phyloP scores from a whole-genome alignment of 37 sponge, comb jelly and placozoan genomes.

The Oopsacas minuta region DNA sequence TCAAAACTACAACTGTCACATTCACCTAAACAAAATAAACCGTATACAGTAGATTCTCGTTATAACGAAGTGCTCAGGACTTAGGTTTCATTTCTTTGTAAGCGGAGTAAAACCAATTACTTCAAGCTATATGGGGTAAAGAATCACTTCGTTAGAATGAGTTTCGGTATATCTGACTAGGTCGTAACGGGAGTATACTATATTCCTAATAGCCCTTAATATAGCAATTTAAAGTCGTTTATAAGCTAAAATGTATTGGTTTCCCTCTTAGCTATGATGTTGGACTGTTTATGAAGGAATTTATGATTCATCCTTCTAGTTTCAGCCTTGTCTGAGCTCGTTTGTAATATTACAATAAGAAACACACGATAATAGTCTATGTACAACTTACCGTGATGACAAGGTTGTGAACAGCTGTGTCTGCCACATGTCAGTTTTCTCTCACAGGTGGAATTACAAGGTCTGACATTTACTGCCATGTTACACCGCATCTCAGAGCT shows the following conservation, averaged over 20 bases:
- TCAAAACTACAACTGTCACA: slow-evolving; percentile 6
- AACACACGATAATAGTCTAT: too few species aligned
- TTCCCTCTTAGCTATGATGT: not conserved
- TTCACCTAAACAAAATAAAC: not conserved
- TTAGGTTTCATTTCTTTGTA: too few species aligned
- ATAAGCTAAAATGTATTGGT: not conserved
- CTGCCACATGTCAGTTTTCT: not conserved
- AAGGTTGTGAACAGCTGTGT: not conserved
- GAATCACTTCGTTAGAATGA: not conserved
- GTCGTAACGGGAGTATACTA: too few species aligned
- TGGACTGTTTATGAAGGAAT: not conserved
- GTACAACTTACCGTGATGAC: not conserved
- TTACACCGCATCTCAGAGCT: not conserved
- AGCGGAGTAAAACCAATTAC: too few species aligned
- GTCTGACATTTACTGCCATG: not conserved
- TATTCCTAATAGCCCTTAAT: not conserved
- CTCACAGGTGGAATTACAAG: not conserved
- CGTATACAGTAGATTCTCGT: too few species aligned
- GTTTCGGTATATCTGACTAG: too few species aligned
- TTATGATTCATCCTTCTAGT: not conserved
- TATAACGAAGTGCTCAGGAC: too few species aligned
- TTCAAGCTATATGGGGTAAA: too few species aligned
- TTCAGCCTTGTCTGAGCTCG: slow-evolving; percentile 20
- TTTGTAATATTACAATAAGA: too few species aligned
- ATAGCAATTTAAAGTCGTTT: not conserved